These are phyloP conservation scores for Netelia melanura DNA, from an alignment of 2,888 invertebrate species.

Conservation along the genomic window DNA sequence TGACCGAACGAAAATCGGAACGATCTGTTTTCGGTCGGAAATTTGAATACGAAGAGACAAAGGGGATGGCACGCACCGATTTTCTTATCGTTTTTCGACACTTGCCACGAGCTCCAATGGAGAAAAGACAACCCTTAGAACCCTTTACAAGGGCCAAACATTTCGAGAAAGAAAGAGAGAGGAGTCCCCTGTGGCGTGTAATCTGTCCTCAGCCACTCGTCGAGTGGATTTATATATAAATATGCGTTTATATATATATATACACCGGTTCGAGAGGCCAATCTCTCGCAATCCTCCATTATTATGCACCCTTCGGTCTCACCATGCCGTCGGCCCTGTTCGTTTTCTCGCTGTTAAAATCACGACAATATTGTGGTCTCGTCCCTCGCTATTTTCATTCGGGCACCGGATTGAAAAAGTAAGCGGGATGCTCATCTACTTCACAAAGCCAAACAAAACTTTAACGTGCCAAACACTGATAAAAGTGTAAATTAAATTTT, in stretches of 20 bases:
- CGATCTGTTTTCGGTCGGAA: conserved; percentile 67
- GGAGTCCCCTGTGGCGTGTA: conserved; percentile 81
- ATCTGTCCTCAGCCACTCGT: conserved; percentile 82
- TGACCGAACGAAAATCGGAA: conserved; percentile 37
- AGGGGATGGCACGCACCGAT: conserved; percentile 66
- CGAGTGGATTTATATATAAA: conserved; percentile 68
- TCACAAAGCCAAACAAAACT: conserved; percentile 8
- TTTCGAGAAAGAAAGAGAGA: conserved; percentile 70
- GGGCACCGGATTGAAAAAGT: not conserved
- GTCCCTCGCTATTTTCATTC: conserved; percentile 42
- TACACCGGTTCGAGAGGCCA: conserved; percentile 70
- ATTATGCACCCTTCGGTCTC: conserved; percentile 81
- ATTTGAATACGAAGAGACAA: conserved; percentile 64
- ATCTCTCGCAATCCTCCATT: conserved; percentile 83
- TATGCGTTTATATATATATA: conserved; percentile 48
- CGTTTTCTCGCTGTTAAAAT: conserved; percentile 72
- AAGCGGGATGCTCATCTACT: conserved; percentile 6
- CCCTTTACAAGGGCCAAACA: conserved; percentile 61
- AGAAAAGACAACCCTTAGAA: conserved; percentile 48
- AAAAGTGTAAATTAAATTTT: not conserved
- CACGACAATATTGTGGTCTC: conserved; percentile 79
- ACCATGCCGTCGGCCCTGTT: conserved; percentile 61
- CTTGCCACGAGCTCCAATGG: conserved; percentile 77
- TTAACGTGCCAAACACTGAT: conserved; percentile 6
- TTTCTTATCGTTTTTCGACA: conserved; percentile 79